Evolutionary conservation across 2,113 vertebrate genomes (phyloP), one percentile per base, ranked within the genome.

Genomic region (Hepsetus odoe): DNA sequence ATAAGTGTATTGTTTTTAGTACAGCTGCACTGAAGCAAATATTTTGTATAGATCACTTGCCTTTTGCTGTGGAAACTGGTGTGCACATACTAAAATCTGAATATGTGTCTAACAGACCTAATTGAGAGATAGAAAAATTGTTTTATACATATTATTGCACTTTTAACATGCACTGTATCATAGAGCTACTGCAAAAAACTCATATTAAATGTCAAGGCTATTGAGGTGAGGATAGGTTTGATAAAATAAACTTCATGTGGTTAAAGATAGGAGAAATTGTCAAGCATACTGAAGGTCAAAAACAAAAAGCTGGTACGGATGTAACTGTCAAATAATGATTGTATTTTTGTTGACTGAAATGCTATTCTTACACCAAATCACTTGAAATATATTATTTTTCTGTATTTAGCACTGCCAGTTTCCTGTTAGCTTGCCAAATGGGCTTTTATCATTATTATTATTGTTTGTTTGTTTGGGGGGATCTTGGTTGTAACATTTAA

Each of bases 401-500:
- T 92, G 87, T 93, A 94, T 91, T 88, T 91, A 94, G 85, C 94
- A 96, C 95, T 96, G 95, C 95, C 96, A 94, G 91, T 86, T 93
- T 94, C 85, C 89, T 92, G 92, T 93, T 88, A 88, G 94, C 92
- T 97, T 97, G 96, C 95, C 95, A 96, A 95, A 91, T 91, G 85
- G 90, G 90, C 96, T 93, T 95, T 94, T 95, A 96, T 97, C 96
- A 97, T 97, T 94, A 93, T 92, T 94, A 94, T 92, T 80, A 72
- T 74, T 85, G 85, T 81, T 97, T 96, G 97, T 97, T 94, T 93
- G 92, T 95, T 94, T 93, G 78, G 68, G 77, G 89, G 91, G 81
- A 86, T 90, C 81, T 82, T 85, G 89, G 84, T 80, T 88, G 82
- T 83, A 90, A 86, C 83, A 82, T 87, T 81, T 87, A 89, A 92